Conservation (phyloP, 2,797 vertebrate genomes). For the Erithacus rubecula region DNA sequence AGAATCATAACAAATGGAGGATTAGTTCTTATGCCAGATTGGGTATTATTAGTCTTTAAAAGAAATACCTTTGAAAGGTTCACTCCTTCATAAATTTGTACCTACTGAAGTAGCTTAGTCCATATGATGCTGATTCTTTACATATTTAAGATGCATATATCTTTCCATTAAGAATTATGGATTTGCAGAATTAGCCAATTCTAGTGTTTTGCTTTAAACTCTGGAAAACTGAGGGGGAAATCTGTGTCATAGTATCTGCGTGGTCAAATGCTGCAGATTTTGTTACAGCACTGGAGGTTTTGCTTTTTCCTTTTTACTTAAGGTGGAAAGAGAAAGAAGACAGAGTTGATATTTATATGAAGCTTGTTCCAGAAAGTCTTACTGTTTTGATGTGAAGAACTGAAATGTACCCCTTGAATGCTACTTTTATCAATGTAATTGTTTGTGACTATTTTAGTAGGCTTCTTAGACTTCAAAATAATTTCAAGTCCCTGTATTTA, state of each 20-base stretch:
- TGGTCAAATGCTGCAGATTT: neutral
- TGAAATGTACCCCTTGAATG: neutral
- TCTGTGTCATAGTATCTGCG: neutral
- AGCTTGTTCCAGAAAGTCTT: neutral
- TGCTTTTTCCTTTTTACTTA: neutral
- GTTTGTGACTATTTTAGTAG: neutral
- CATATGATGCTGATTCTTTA: conserved; percentile 61
- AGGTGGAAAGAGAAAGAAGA: neutral
- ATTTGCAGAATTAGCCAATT: conserved; percentile 15
- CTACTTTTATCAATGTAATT: neutral
- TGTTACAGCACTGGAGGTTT: neutral
- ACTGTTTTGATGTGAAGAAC: neutral
- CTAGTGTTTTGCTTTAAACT: conserved; percentile 15
- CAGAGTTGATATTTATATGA: neutral
- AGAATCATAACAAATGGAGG: conserved; percentile 73
- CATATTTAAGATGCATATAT: neutral
- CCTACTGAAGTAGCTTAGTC: conserved; percentile 69
- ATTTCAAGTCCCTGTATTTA: neutral
- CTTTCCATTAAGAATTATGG: conserved; percentile 21
- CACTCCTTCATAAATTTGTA: conserved; percentile 72
- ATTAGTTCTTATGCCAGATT: conserved; percentile 70
- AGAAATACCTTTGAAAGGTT: conserved; percentile 73
- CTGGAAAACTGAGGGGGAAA: neutral
- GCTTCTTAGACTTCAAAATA: neutral
- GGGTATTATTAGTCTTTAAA: conserved; percentile 72